Evolutionary conservation across 2,797 vertebrate genomes (phyloP), one percentile per base, ranked within the genome.

Genomic region (Silurus lanzhouensis): DNA sequence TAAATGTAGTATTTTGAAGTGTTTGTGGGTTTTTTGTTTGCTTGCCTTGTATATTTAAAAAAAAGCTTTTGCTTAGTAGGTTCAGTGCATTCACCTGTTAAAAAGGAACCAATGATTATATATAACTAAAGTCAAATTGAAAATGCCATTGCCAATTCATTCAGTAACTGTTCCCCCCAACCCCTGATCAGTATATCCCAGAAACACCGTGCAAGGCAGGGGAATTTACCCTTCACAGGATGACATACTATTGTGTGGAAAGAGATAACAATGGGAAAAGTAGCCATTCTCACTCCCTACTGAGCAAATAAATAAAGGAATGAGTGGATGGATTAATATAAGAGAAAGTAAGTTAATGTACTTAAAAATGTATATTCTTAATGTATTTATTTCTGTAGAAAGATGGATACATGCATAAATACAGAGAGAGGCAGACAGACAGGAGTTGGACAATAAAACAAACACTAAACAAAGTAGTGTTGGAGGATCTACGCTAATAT

Each of bases 1-100:
- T 88, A 20, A 84, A 76, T 48, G 66, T 77, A 81, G 75, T 52
- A 80, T 82, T 75, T n/a, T 57, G 20, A 48, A 83, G 15, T 12
- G 55, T 31, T 75, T 68, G 14, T 38, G 61, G 1, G 2, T 48
- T 79, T 85, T 38, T 38, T 77, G 19, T 61, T 48, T 20, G 52
- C 25, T 2, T 31, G 20, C 17, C 14, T 72, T 74, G 5, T 52
- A n/a, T n/a, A 2, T 9, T 14, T 25, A 74, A 74, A 6, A 70
- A 44, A 38, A 17, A 17, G 6, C 13, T 19, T 81, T 66, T 52
- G 0, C 1, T 8, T 13, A 58, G 52, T 44, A 46, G 4, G 7
- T 44, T 48, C 19, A 10, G 25, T 70, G 19, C 15, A 6, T 67
- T 8, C 20, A 22, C 46, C n/a, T 19, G 13, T 31, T 7, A n/a